Evolutionary conservation across 1,140 invertebrate species (phyloP), one percentile per base, ranked within the genome.

Genomic region (Aphis gossypii): DNA sequence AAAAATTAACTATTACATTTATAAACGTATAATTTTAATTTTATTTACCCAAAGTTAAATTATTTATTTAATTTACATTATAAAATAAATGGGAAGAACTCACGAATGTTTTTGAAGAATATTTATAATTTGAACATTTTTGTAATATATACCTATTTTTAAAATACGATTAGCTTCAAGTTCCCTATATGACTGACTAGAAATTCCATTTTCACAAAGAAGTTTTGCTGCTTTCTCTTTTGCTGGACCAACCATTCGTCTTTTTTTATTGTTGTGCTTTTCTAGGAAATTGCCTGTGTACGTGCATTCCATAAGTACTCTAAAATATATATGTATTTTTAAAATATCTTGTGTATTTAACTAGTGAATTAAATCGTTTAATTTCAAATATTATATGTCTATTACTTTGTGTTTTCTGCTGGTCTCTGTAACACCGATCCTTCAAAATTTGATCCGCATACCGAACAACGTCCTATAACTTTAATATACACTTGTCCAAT

Each of bases 211-310:
- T 76, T 76, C n/a, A 76, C 30, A n/a, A n/a, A 35, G 68, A 18
- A 35, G n/a, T n/a, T n/a, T 76, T 76, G n/a, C 14, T 35, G 68
- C 68, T 76, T 76, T 76, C n/a, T 76, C 68, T 76, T 76, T 76
- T 76, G n/a, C n/a, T 76, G 68, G 68, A 76, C 68, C 68, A 76
- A 76, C 18, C 68, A 76, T 76, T 76, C n/a, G 68, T 76, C 68
- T 76, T 76, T 76, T 68, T 35, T 76, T 76, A n/a, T 18, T 35
- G 30, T 76, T 76, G 5, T 76, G 68, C 5, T 76, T 35, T 76
- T 76, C 68, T 0, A 18, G 11, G 18, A 76, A 35, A 35, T n/a
- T n/a, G 11, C 68, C 60, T 76, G 4, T 76, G n/a, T 76, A 76
- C 68, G n/a, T 76, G 18, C 68, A 76, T n/a, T 76, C 30, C 68